Percentiles rank a stretch among this genome's conserved stretches.
Conservation (phyloP, 2,888 invertebrate species). For the Drosophila kanekoi region DNA sequence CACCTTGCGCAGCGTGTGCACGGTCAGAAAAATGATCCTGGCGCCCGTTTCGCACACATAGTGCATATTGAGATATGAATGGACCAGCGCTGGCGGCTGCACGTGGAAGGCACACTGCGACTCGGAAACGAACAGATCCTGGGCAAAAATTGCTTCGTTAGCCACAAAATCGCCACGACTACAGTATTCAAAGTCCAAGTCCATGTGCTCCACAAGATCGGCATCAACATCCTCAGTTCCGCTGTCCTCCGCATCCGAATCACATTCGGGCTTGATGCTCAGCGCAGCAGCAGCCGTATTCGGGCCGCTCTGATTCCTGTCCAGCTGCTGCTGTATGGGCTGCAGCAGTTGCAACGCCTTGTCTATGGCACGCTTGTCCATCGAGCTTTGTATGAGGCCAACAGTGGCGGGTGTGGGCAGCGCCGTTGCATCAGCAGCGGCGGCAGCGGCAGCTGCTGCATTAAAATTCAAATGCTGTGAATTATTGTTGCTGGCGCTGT, state of each 20-base stretch:
- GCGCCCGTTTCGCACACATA: constrained; percentile 98
- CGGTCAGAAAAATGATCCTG: constrained; percentile 93
- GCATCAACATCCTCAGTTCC: constrained; percentile 70
- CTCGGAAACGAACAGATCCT: constrained; percentile 88
- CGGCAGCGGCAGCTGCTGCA: constrained; percentile 58
- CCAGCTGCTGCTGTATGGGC: constrained; percentile 83
- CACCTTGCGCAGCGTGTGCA: constrained; percentile 95
- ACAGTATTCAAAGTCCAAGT: constrained; percentile 73
- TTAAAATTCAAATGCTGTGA: constrained; percentile 82
- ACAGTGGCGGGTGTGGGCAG: constrained; percentile 85
- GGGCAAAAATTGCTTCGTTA: constrained; percentile 85
- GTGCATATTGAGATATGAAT: constrained; percentile 96
- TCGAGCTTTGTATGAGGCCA: constrained; percentile 87
- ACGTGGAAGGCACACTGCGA: constrained; percentile 91
- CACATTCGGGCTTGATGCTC: constrained; percentile 80
- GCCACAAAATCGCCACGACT: constrained; percentile 73
- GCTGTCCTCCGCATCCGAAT: constrained; percentile 79
- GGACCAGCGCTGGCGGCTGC: constrained; percentile 91
- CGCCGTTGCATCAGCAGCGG: constrained; percentile 46
- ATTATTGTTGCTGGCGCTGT: constrained; percentile 78
- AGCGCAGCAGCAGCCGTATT: constrained; percentile 25
- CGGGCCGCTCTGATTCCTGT: constrained; percentile 56
- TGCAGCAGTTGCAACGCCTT: constrained; percentile 89
- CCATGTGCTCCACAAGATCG: constrained; percentile 71
- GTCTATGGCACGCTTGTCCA: constrained; percentile 89